Conservation (phyloP, 2,888 invertebrate genomes). For the Eupithecia pulchellata region DNA sequence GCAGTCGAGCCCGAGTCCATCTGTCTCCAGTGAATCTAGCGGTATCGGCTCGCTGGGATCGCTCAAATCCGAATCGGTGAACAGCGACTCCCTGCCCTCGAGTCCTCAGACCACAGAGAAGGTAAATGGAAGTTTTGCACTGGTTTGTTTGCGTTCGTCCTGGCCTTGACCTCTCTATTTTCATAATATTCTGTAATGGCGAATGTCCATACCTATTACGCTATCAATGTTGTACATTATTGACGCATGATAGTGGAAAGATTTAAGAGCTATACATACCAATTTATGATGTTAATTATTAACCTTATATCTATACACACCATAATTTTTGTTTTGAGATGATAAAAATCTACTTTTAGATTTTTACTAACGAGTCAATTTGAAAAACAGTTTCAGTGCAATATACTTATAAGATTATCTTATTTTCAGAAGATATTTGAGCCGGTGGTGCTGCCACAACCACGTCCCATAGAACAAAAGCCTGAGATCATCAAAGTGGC, state of each 20-base stretch:
- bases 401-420: constrained; percentile 17
- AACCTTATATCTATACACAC: not conserved
- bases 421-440: constrained; percentile 78
- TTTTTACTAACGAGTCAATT: not conserved
- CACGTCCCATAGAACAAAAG: constrained; percentile 73
- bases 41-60: constrained; percentile 86
- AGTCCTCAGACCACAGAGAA: constrained; percentile 84
- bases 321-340: constrained; percentile 10
- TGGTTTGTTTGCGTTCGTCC: constrained; percentile 81
- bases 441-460: constrained; percentile 75
- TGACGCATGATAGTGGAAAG: constrained; percentile 70
- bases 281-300: constrained; percentile 2
- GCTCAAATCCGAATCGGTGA: constrained; percentile 81
- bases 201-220: constrained; percentile 75
- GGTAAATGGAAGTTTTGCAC: constrained; percentile 66
- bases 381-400: constrained; percentile 1
- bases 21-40: constrained; percentile 87
- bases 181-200: constrained; percentile 86
- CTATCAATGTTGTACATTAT: constrained; percentile 74
- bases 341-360: constrained; percentile 13
- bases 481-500: constrained; percentile 73
- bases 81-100: constrained; percentile 79
- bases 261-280: constrained; percentile 49
- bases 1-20: constrained; percentile 83
- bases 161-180: constrained; percentile 86